Evolutionary conservation across 2,113 vertebrate genomes (phyloP), one percentile per base, ranked within the genome.

Genomic region (Oncorhynchus clarkii): DNA sequence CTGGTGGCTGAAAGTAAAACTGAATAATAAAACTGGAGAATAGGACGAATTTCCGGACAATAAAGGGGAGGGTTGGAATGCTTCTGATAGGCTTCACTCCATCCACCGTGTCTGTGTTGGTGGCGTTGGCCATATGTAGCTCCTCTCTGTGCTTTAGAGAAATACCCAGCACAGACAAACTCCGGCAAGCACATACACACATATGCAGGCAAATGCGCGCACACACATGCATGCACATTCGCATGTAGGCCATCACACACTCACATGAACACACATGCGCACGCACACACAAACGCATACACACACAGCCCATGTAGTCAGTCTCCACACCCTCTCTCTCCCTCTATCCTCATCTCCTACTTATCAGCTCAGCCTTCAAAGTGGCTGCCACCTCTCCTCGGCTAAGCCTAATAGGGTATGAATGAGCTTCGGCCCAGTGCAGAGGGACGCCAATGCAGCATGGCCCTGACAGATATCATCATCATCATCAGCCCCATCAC

Each of bases 21-120:
- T 20, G n/a, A 60, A 60, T 60, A 60, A 22, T n/a, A 60, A 60
- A 60, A n/a, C n/a, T n/a, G 13, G 59, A 75, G 74, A 81, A 81
- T 74, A 34, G 29, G 27, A 67, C 27, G 72, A 22, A n/a, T n/a
- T n/a, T 22, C 51, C 3, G n/a, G 5, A 12, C 20, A 60, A 60
- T 60, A 60, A n/a, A 60, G n/a, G n/a, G 59, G 59, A 60, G 20
- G 5, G n/a, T 60, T n/a, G 7, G 1, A 60, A 7, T 20, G 59
- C 18, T 60, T n/a, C 59, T 60, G n/a, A 60, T 60, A 22, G 20
- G n/a, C 7, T 60, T 22, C 59, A 14, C 8, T 60, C n/a, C n/a
- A 60, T 60, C 59, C 59, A 60, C 59, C 3, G 6, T 60, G 59
- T 22, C 59, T 60, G 18, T 60, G 59, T 60, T 60, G 59, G 59